phyloP scores from a whole-genome alignment of 2,888 invertebrate genomes.

The Dasypogon diadema region DNA sequence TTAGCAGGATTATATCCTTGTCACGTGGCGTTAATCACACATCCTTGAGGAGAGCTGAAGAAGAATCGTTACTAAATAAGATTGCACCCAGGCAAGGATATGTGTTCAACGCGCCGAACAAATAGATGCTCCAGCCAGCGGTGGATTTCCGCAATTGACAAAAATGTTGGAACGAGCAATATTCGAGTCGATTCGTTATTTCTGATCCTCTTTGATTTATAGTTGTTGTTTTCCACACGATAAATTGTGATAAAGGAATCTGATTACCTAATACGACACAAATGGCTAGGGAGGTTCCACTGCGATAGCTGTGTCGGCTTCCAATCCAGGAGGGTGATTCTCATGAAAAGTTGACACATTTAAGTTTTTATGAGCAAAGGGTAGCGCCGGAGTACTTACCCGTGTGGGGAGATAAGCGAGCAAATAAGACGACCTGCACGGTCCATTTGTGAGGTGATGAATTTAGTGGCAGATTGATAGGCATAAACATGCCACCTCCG shows the following conservation, averaged over 20 bases:
- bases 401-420: conserved; percentile 37
- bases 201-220: conserved; percentile 49
- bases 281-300: conserved; percentile 25
- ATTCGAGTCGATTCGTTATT: conserved; percentile 24
- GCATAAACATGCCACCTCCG: conserved; percentile 10
- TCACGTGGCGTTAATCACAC: conserved; percentile 47
- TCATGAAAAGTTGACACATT: conserved; percentile 48
- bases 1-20: conserved; percentile 31
- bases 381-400: conserved; percentile 4
- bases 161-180: conserved; percentile 16
- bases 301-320: conserved; percentile 3
- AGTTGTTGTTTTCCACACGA: conserved; percentile 48
- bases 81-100: neutral
- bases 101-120: too few species aligned
- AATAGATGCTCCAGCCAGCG: too few species aligned
- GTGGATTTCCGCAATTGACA: conserved; percentile 17
- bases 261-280: conserved; percentile 46
- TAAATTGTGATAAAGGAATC: conserved; percentile 42
- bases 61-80: conserved; percentile 4
- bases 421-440: conserved; percentile 20
- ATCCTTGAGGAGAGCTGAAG: neutral
- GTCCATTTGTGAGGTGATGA: conserved; percentile 45
- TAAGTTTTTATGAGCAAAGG: conserved; percentile 40
- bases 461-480: conserved; percentile 39
- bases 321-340: conserved; percentile 18